Evolutionary conservation across 2,888 invertebrate species (phyloP).

Genomic region (Cataglyphis albicans): DNA sequence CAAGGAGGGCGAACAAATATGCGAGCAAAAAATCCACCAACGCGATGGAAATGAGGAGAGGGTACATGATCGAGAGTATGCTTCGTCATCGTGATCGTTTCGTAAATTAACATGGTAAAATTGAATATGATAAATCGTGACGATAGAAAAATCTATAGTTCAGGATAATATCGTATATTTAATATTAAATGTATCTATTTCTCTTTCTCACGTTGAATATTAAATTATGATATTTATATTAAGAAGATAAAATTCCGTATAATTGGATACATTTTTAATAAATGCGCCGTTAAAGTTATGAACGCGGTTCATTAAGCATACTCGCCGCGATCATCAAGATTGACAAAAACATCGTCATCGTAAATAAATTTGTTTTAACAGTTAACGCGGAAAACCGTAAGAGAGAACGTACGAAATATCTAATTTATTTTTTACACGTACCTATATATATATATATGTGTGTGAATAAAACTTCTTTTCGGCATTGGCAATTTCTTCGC

Average conservation of each 20-base stretch:
- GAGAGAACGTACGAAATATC: too few species aligned
- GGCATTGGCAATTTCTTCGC: conserved; percentile 48
- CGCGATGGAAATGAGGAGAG: conserved; percentile 23
- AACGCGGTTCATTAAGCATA: background rate
- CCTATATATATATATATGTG: background rate
- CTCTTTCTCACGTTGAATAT: background rate
- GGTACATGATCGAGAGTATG: background rate
- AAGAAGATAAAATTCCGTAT: background rate
- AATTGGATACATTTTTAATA: background rate
- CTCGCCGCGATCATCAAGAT: background rate
- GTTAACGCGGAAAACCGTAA: background rate
- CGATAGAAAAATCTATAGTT: background rate
- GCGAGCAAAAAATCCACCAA: conserved; percentile 19
- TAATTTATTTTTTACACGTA: background rate
- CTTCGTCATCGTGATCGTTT: background rate
- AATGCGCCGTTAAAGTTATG: background rate
- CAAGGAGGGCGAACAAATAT: conserved; percentile 34
- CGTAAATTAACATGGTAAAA: background rate
- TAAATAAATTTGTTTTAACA: background rate
- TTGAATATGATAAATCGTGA: background rate
- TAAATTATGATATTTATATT: background rate
- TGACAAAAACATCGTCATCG: background rate
- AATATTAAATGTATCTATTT: background rate
- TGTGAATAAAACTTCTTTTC: conserved; percentile 1
- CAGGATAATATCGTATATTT: background rate